Evolutionary conservation across 2,888 invertebrate genomes (phyloP), one percentile per base, ranked within the genome.

Genomic region (Synergus itoensis): DNA sequence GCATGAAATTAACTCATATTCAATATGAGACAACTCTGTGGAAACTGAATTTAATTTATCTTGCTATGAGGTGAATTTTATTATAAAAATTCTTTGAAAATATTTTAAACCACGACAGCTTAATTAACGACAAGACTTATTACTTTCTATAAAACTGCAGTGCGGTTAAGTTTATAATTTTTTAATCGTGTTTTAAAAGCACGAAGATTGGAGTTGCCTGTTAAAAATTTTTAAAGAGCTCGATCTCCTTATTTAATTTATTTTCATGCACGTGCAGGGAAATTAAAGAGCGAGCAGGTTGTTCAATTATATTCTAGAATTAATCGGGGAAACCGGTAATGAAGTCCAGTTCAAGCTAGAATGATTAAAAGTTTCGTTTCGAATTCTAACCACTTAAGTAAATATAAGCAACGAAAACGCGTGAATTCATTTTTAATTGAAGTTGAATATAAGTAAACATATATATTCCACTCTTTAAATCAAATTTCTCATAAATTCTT

Each of bases 111-210:
- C 16, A 53, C n/a, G n/a, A n/a, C n/a, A 53, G 53, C 16, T 53
- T 53, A 53, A 53, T 53, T 53, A n/a, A 53, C n/a, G 53, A 3
- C 53, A 53, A n/a, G 53, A 53, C 53, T 53, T 53, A 7, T 53
- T 53, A 53, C 8, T 2, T 53, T 53, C 8, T 53, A 53, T n/a
- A n/a, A 53, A 53, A 53, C n/a, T 7, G 8, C 5, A n/a, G 11
- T 9, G 41, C 36, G n/a, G 40, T 40, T 40, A 8, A 65, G 14
- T n/a, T 16, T 9, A 65, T 40, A 40, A 65, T 16, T n/a, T 64
- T 40, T 40, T 64, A 41, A 64, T 40, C n/a, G 41, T 65, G 41
- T 65, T 65, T 65, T 40, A 65, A 41, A 65, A 65, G 64, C 64
- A 60, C 60, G 21, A 21, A 60, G 21, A 21, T 21, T 21, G 21